Base-by-base conservation (phyloP, 2,797 vertebrate genomes). In the Pangasius larnaudii region DNA sequence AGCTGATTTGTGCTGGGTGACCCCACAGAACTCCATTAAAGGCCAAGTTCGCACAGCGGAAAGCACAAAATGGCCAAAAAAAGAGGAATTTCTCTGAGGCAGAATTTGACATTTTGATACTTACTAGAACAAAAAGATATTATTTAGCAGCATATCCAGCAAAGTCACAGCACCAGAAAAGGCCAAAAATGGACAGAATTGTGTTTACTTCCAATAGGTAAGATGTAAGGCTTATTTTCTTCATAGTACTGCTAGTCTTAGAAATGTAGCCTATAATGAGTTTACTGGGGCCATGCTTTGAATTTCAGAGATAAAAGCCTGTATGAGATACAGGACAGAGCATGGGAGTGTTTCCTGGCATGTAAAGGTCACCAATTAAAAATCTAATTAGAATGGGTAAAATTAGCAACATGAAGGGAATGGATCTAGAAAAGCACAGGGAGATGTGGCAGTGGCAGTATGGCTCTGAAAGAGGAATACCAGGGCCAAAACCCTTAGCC, bases 361-460 rank as follows among this genome's bases (percentile, higher is more conserved):
- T 91, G 82, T 93, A 95, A 90, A 96, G 94, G 95, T 96, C 95
- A 94, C 93, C 94, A 96, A 96, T 96, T 96, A 96, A 95, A 95
- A 96, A 95, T 93, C 95, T 95, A 95, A 96, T 96, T 96, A 95
- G 85, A 93, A 92, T 91, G 94, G 92, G 93, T 95, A 94, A 95
- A 95, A 95, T 95, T 96, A 95, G 94, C 94, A 94, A 91, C 93
- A 93, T 93, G 58, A 91, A 39, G 90, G 92, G 93, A 93, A 95
- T 90, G 92, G 93, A 90, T 92, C 91, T 95, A 93, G 86, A 86
- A 85, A 63, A 56, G 78, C 78, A 81, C 18, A 67, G 72, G n/a
- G 46, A 88, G 46, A 63, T 85, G 59, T 51, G 16, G 51, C 71
- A 65, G 61, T 36, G 33, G 59, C 39, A 69, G 72, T 61, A 80